Percentiles rank a stretch among this genome's conserved stretches.
Conservation (phyloP, 2,888 invertebrate genomes). For the Girardia tigrina region DNA sequence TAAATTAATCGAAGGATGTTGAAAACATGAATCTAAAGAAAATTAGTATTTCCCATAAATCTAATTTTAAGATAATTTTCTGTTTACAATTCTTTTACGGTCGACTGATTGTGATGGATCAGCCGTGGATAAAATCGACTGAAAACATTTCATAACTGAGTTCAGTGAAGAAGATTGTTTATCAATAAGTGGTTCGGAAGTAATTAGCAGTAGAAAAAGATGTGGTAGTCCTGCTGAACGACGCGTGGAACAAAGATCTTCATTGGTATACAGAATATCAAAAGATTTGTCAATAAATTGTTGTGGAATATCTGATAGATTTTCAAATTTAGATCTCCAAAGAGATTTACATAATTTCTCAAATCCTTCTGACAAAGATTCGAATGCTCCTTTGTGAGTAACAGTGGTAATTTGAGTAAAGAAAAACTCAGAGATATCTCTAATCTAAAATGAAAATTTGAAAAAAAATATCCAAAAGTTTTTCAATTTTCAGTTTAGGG, state of each 20-base stretch:
- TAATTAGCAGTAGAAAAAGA: background rate
- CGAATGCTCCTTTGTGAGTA: constrained; percentile 12
- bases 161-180: background rate
- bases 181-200: background rate
- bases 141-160: background rate
- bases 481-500: too few species aligned
- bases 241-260: background rate
- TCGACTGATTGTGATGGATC: background rate
- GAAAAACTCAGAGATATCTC: background rate
- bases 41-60: background rate
- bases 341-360: background rate
- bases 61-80: background rate
- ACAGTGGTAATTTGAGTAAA: background rate
- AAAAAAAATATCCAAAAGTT: too few species aligned
- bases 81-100: background rate
- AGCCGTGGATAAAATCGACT: background rate
- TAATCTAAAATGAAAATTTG: too few species aligned
- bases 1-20: background rate
- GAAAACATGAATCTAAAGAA: background rate
- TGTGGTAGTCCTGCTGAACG: background rate
- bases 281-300: background rate
- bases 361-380: background rate
- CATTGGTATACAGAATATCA: background rate
- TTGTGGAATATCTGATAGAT: background rate
- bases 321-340: background rate